A percentile compares a stretch with the other conserved stretches of the same genome.
Evolutionary conservation across 2,888 invertebrate species (phyloP).

Genomic region (Rotaria sp.): DNA sequence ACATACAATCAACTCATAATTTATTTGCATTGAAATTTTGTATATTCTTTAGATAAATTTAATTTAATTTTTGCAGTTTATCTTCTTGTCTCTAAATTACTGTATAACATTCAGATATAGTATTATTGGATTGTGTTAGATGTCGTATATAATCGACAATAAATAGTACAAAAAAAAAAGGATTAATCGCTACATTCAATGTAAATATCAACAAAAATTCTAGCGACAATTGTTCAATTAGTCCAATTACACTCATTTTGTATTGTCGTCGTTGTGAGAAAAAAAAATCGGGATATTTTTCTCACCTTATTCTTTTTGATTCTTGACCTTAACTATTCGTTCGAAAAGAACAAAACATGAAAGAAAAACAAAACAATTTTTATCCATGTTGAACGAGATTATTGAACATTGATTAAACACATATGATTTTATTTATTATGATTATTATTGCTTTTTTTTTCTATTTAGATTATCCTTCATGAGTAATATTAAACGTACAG

Average conservation of each 20-base stretch:
- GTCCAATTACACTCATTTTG: neutral
- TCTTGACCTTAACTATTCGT: neutral
- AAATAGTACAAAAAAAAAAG: neutral
- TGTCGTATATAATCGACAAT: neutral
- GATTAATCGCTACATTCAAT: neutral
- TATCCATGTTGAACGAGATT: neutral
- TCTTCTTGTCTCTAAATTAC: neutral
- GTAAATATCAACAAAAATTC: neutral
- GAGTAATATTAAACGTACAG: constrained; percentile 55
- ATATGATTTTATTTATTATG: too few relatives aligned
- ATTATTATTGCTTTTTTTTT: neutral
- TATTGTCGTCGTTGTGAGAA: neutral
- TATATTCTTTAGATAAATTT: too few relatives aligned
- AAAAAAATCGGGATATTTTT: constrained; percentile 10
- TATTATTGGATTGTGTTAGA: neutral
- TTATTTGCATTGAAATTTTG: too few relatives aligned
- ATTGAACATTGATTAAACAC: neutral
- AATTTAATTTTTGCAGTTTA: too few relatives aligned
- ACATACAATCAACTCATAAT: too few relatives aligned
- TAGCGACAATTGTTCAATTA: constrained; percentile 22
- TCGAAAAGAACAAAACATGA: neutral
- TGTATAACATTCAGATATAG: neutral
- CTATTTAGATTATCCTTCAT: neutral
- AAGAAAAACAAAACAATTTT: neutral
- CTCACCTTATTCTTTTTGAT: neutral